Evolutionary conservation across 1,140 invertebrate genomes (phyloP).

Genomic region (Drosophila chauvacae): DNA sequence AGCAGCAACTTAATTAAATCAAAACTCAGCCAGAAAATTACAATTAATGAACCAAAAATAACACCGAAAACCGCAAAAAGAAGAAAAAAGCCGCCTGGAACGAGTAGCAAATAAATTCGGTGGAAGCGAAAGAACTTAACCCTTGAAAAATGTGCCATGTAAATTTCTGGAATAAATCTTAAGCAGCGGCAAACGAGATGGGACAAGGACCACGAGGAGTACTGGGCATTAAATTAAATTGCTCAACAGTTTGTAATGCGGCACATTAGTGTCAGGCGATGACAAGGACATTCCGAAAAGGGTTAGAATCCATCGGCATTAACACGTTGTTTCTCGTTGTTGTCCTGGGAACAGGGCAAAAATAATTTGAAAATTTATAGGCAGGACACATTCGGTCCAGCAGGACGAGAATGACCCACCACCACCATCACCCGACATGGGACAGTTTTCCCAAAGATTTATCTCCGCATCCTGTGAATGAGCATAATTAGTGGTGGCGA

Average conservation of each 20-base stretch:
- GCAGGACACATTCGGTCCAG: slow-evolving; percentile 71
- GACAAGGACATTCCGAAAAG: slow-evolving; percentile 65
- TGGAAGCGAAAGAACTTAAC: slow-evolving; percentile 44
- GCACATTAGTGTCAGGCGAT: slow-evolving; percentile 82
- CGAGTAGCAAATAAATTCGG: slow-evolving; percentile 64
- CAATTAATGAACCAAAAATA: slow-evolving; percentile 82
- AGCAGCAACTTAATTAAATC: slow-evolving; percentile 75
- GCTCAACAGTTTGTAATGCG: slow-evolving; percentile 84
- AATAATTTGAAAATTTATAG: slow-evolving; percentile 78
- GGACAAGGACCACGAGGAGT: slow-evolving; percentile 31
- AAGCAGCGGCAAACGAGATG: slow-evolving; percentile 43
- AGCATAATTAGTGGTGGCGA: slow-evolving; percentile 83
- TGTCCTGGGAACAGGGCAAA: slow-evolving; percentile 58
- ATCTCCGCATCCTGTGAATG: slow-evolving; percentile 77
- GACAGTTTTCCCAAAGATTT: slow-evolving; percentile 64
- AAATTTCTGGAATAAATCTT: slow-evolving; percentile 75
- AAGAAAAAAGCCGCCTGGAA: slow-evolving; percentile 3
- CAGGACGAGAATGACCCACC: slow-evolving; percentile 38
- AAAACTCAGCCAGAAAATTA: slow-evolving; percentile 69
- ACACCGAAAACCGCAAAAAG: slow-evolving; percentile 64
- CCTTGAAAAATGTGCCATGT: slow-evolving; percentile 27
- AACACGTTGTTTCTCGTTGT: slow-evolving; percentile 73
- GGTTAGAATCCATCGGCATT: slow-evolving; percentile 69
- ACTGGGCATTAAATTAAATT: slow-evolving; percentile 81
- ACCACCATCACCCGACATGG: slow-evolving; percentile 25